Conservation (phyloP, 2,113 vertebrate genomes). For the Nothocercus julius region DNA sequence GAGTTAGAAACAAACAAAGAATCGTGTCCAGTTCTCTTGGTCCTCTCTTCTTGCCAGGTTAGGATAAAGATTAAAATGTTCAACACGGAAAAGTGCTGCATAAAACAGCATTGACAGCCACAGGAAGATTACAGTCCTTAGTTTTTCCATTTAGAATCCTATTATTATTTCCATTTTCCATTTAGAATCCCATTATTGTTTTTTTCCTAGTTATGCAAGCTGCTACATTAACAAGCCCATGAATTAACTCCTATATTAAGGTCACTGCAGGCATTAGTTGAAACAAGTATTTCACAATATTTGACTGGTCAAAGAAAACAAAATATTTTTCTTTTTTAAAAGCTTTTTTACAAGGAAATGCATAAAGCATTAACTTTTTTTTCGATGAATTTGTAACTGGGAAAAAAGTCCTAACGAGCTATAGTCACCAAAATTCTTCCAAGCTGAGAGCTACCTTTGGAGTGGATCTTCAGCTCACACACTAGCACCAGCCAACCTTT, state of each 20-base stretch:
- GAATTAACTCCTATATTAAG: neutral
- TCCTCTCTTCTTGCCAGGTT: neutral
- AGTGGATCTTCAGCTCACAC: neutral
- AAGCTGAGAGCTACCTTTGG: neutral
- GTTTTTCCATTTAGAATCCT: neutral
- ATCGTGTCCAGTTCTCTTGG: neutral
- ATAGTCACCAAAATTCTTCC: neutral
- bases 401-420: neutral
- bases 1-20: neutral
- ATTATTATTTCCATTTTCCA: neutral
- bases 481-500: neutral
- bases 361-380: neutral
- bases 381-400: neutral
- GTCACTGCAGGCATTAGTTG: neutral
- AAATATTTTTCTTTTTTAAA: neutral
- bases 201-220: neutral
- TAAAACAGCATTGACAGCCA: neutral
- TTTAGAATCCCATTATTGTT: neutral
- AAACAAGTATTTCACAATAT: neutral
- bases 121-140: neutral
- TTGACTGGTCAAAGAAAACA: neutral
- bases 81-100: neutral
- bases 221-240: neutral
- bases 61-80: neutral
- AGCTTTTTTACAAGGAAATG: neutral